phyloP scores from a whole-genome alignment of 1,140 invertebrate genomes.

The Papilio helenus region DNA sequence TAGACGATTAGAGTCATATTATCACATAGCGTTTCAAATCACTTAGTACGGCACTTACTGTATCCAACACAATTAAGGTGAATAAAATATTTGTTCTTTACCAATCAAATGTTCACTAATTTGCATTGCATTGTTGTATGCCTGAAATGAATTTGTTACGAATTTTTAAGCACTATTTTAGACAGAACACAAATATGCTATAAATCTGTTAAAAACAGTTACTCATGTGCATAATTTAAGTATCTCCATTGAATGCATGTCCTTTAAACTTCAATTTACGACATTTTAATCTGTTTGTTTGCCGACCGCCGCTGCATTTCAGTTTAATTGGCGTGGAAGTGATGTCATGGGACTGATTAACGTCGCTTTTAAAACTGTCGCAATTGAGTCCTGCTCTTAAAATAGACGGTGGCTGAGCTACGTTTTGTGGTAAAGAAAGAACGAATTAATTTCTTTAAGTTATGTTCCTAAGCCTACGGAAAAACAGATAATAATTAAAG shows the following conservation, averaged over 20 bases:
- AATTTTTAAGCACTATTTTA: too few species aligned
- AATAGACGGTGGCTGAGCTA: conserved; percentile 9
- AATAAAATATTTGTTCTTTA: too few species aligned
- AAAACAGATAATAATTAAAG: too few species aligned
- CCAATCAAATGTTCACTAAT: too few species aligned
- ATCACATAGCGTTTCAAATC: conserved; percentile 40
- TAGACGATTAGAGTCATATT: conserved; percentile 55
- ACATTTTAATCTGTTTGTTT: conserved; percentile 31
- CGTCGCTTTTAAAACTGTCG: conserved; percentile 5
- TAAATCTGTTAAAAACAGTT: not conserved
- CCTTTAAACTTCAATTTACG: conserved; percentile 4
- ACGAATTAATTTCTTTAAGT: too few species aligned
- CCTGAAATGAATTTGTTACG: too few species aligned
- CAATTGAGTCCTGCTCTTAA: conserved; percentile 18
- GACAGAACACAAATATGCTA: too few species aligned
- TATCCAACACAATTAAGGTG: not conserved
- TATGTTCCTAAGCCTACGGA: too few species aligned
- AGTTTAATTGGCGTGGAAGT: conserved; percentile 36
- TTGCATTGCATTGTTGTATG: too few species aligned
- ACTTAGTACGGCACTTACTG: conserved; percentile 29
- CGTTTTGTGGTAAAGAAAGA: not conserved
- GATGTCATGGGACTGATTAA: conserved; percentile 32
- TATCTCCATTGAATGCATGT: not conserved
- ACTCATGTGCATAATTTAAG: not conserved
- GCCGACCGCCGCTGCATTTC: conserved; percentile 28